These are phyloP conservation scores for Dendroctonus valens DNA, from an alignment of 1,140 invertebrate species.

Conservation along the genomic window DNA sequence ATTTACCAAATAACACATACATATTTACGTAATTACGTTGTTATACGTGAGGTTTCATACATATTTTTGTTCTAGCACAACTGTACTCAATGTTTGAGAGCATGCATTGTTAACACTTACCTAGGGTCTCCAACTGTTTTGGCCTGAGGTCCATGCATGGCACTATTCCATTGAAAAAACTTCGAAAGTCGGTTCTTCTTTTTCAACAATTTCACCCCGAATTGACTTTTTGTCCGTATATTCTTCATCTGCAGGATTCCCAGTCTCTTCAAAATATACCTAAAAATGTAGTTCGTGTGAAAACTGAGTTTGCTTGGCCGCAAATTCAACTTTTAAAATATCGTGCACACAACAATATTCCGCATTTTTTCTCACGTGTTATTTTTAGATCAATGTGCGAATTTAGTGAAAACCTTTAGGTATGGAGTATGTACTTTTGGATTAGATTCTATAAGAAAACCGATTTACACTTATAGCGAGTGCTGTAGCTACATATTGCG, in stretches of 20 bases:
- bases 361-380: neutral
- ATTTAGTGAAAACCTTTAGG: no score
- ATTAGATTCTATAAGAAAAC: no score
- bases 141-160: neutral
- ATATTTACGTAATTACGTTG: neutral
- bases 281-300: constrained; percentile 8
- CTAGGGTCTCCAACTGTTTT: neutral
- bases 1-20: neutral
- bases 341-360: neutral
- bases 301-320: no score
- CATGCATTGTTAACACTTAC: neutral
- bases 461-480: no score
- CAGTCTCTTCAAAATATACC: constrained; percentile 21
- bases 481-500: no score
- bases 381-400: neutral
- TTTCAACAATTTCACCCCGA: constrained; percentile 21
- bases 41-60: neutral
- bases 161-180: constrained; percentile 27
- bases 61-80: neutral
- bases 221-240: constrained; percentile 13
- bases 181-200: constrained; percentile 26
- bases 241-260: constrained; percentile 32
- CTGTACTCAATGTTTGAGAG: neutral
- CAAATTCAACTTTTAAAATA: constrained; percentile 1
- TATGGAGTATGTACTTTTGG: no score